Percentiles rank a stretch among this genome's conserved stretches.
phyloP scores from a whole-genome alignment of 2,888 invertebrate species.

The Dione vanillae region DNA sequence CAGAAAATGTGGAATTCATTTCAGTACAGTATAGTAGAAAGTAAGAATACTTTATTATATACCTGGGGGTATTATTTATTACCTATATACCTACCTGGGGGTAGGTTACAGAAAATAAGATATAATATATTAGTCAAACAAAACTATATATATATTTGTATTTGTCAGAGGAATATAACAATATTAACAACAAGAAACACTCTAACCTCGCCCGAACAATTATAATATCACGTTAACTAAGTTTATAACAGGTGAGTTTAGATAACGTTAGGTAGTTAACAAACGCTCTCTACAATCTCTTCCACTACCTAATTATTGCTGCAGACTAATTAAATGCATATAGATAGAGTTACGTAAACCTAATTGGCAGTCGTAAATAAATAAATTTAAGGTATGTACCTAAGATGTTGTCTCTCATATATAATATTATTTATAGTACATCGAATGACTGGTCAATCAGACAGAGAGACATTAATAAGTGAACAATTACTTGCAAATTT shows the following conservation, averaged over 20 bases:
- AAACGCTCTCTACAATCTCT: conserved; percentile 23
- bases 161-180: background rate
- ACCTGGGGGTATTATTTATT: too few relatives aligned
- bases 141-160: background rate
- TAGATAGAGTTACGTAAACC: conserved; percentile 8
- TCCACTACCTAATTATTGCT: conserved; percentile 21
- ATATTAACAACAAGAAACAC: conserved; percentile 12
- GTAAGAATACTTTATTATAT: too few relatives aligned
- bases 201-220: conserved; percentile 16
- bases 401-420: background rate
- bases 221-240: conserved; percentile 23
- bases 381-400: conserved; percentile 3
- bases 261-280: conserved; percentile 22
- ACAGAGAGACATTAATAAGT: too few relatives aligned
- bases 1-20: background rate
- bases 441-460: too few relatives aligned
- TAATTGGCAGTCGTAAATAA: conserved; percentile 10
- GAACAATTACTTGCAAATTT: background rate
- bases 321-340: conserved; percentile 20
- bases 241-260: conserved; percentile 24
- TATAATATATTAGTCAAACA: background rate
- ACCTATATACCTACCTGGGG: too few relatives aligned
- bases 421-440: too few relatives aligned
- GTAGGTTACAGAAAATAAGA: too few relatives aligned
- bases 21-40: too few relatives aligned